A percentile compares a stretch with the other conserved stretches of the same genome.
Conservation (phyloP, 1,140 invertebrate genomes). For the Berghia stephanieae region DNA sequence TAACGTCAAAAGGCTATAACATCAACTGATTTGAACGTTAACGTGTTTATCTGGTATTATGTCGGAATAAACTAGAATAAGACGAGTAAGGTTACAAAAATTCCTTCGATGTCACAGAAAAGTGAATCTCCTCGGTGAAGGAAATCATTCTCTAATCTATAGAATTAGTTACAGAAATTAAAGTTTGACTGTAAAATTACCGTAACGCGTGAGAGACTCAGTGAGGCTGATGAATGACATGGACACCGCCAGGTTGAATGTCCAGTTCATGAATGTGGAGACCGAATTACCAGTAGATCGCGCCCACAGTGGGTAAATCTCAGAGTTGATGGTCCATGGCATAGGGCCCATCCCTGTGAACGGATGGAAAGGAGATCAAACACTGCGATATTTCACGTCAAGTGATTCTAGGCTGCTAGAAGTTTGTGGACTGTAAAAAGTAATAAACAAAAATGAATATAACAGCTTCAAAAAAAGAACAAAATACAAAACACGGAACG, state of each 20-base stretch:
- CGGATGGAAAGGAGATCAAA: too few species aligned
- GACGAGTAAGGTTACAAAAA: too few species aligned
- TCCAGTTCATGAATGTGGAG: slow-evolving; percentile 73
- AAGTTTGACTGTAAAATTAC: too few species aligned
- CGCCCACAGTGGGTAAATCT: slow-evolving; percentile 76
- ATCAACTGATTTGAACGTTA: too few species aligned
- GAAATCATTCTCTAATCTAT: background rate
- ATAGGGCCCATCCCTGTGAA: slow-evolving; percentile 73
- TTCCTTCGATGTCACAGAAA: background rate
- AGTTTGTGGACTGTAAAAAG: too few species aligned
- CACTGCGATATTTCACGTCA: too few species aligned
- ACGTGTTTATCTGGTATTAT: too few species aligned
- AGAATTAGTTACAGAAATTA: slow-evolving; percentile 19
- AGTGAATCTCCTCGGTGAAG: background rate
- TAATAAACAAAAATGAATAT: background rate
- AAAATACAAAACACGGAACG: slow-evolving; percentile 25
- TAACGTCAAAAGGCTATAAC: too few species aligned
- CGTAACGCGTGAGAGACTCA: slow-evolving; percentile 69
- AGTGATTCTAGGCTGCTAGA: too few species aligned
- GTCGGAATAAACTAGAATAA: too few species aligned
- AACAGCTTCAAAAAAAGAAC: background rate
- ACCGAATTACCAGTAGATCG: slow-evolving; percentile 71
- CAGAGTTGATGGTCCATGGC: slow-evolving; percentile 76
- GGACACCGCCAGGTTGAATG: slow-evolving; percentile 72
- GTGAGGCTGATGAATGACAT: slow-evolving; percentile 72